Conservation (phyloP, 2,888 invertebrate genomes). For the Andrena camellia region DNA sequence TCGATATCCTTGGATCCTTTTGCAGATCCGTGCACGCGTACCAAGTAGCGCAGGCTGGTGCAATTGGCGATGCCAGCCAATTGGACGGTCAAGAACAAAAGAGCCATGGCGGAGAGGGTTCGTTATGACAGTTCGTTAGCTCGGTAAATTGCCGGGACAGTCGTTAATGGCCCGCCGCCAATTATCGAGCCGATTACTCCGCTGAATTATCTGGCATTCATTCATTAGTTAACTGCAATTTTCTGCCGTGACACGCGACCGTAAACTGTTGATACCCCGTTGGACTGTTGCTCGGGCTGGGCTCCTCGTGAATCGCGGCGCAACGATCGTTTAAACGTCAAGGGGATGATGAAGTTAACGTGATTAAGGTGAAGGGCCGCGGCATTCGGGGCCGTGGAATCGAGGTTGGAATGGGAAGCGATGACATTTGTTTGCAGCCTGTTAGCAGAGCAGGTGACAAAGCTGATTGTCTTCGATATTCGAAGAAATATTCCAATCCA, state of each 20-base stretch:
- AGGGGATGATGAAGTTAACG: constrained; percentile 5
- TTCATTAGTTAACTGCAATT: constrained; percentile 68
- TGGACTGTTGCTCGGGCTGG: background rate
- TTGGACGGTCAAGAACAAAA: constrained; percentile 70
- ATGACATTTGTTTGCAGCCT: too few relatives aligned
- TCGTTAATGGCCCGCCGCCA: constrained; percentile 72
- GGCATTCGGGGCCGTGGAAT: too few relatives aligned
- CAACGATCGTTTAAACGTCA: background rate
- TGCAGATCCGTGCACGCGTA: constrained; percentile 32
- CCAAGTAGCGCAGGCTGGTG: constrained; percentile 25
- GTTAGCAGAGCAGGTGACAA: too few relatives aligned
- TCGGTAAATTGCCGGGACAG: constrained; percentile 69
- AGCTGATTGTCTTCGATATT: too few relatives aligned
- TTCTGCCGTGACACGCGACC: constrained; percentile 51
- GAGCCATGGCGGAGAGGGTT: constrained; percentile 58
- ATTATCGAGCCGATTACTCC: constrained; percentile 73
- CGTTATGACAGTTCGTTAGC: constrained; percentile 75
- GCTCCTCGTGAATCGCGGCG: background rate
- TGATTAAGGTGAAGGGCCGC: background rate
- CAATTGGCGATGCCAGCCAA: constrained; percentile 52
- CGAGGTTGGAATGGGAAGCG: too few relatives aligned
- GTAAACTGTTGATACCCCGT: constrained; percentile 41
- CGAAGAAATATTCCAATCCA: too few relatives aligned
- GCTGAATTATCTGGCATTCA: constrained; percentile 68
- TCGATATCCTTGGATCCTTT: constrained; percentile 56